phyloP scores from a whole-genome alignment of 2,888 invertebrate genomes.

The Tanytarsus gracilentus region DNA sequence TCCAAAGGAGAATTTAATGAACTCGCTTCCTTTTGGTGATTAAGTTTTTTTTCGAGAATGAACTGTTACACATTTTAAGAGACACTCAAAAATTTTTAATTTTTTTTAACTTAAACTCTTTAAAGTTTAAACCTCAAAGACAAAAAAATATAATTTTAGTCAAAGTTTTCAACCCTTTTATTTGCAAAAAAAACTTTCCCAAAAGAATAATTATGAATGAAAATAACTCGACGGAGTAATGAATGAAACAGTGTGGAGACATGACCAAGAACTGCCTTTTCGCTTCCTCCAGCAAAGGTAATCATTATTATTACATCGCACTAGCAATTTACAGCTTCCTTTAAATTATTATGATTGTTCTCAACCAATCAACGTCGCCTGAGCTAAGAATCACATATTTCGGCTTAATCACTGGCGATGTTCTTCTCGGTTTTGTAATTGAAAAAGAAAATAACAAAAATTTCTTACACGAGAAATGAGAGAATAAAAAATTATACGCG shows the following conservation, averaged over 20 bases:
- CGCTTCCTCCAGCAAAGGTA: background rate
- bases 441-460: slow-evolving; percentile 15
- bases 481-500: background rate
- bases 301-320: slow-evolving; percentile 22
- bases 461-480: background rate
- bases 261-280: no score
- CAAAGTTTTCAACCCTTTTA: no score
- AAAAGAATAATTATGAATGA: no score
- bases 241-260: background rate
- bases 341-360: slow-evolving; percentile 26
- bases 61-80: no score
- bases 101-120: no score
- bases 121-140: no score
- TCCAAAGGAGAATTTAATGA: slow-evolving; percentile 13
- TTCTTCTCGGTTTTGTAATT: slow-evolving; percentile 4
- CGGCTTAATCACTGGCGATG: slow-evolving; percentile 3
- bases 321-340: slow-evolving; percentile 29
- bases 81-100: no score
- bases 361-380: slow-evolving; percentile 20
- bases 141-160: no score
- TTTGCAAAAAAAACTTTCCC: no score
- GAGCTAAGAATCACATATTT: slow-evolving; percentile 6
- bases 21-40: background rate
- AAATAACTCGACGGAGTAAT: no score
- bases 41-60: background rate